Evolutionary conservation across 2,113 vertebrate species (phyloP), one percentile per base, ranked within the genome.

Genomic region (Coturnix japonica): DNA sequence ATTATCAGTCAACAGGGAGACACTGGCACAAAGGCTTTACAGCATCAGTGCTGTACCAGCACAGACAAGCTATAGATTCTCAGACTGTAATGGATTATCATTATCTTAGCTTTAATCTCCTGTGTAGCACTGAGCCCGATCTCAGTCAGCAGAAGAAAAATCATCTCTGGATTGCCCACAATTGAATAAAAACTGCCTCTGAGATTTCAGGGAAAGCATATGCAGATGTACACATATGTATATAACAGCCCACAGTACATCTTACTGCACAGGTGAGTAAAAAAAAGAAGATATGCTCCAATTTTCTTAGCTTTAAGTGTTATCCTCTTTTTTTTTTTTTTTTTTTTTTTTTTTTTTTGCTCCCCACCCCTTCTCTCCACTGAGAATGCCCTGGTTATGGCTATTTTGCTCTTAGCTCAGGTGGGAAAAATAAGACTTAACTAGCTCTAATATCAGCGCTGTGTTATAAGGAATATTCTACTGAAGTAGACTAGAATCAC

Each of bases 81-180:
- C 35, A 61, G 72, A n/a, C 60, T 67, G 56, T 74, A 90, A 86
- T 16, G 28, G 57, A 71, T 67, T 75, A 46, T 82, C 54, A 57
- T 2, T 5, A 76, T 85, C 54, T 7, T 13, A 6, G n/a, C 21
- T 76, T 87, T 39, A 80, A 31, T 17, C 69, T 87, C 76, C 72
- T 12, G 0, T 7, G 9, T 15, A 73, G 54, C 0, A 0, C 69
- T 81, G 83, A 91, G 41, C 22, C 41, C 77, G 60, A 33, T 71
- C 80, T 83, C 69, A 74, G 41, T 46, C 83, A 83, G 56, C 8
- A 65, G 65, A 78, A 37, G 33, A 81, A 49, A 69, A 90, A 86
- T 78, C 6, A 75, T 46, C 53, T 39, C 31, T 67, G 60, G 73
- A 44, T 70, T 76, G 65, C 7, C 11, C 53, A 41, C 26, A 82